Evolutionary conservation across 2,113 vertebrate species (phyloP), one percentile per base, ranked within the genome.

Genomic region (Chionomys nivalis): DNA sequence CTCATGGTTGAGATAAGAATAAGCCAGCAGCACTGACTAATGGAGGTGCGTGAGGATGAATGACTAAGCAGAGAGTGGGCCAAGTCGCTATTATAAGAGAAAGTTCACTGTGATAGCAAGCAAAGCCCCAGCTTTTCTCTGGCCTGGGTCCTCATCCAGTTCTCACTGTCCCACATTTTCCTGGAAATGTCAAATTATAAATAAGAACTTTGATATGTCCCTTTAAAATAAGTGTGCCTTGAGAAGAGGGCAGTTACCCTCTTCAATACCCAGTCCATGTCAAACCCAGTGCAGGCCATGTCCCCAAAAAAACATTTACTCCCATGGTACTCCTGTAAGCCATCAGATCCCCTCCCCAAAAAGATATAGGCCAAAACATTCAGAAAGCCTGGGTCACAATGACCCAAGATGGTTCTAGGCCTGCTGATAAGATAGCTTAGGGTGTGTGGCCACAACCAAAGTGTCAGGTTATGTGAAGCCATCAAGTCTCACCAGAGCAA

Each of bases 51-150:
- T 73, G 39, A 26, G 23, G 86, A 93, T 65, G 77, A 91, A 55
- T 94, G 96, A 96, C 94, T 96, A 90, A 96, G 95, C 36, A 31
- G 7, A 75, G 92, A 87, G 90, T 85, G 85, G 75, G 95, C 93
- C 90, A 87, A 83, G 70, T 44, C 70, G 81, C 94, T 96, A 83
- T 96, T 79, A 52, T 47, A 70, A 85, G 68, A 87, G 39, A 55
- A 63, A 95, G 81, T 76, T 94, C 86, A 79, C 75, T 21, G 72
- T 39, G 44, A 31, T 31, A 39, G 87, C 52, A 87, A 66, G 52
- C 77, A 47, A 77, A 52, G 44, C 31, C 2, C 42, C 66, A 23
- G 70, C 36, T 89, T 92, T 89, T 92, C 68, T 55, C 75, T 42
- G 61, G 31, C 76, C 73, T 31, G n/a, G 79, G 58, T 85, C 77